Percentiles rank a stretch among this genome's conserved stretches.
phyloP scores from a whole-genome alignment of 2,113 vertebrate species.

The Hemiprocne comata region DNA sequence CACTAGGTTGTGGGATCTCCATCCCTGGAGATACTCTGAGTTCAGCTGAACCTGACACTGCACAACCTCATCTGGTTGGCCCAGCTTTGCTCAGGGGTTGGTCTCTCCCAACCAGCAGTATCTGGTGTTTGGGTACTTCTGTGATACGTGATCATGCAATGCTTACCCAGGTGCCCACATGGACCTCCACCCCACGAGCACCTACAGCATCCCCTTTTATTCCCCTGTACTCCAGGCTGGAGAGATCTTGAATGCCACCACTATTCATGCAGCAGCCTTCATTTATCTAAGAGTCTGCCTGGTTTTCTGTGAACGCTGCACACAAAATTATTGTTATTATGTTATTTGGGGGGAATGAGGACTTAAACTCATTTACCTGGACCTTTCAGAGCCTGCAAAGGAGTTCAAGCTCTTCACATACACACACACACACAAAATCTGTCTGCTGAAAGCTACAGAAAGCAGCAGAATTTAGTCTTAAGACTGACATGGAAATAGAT shows the following conservation, averaged over 20 bases:
- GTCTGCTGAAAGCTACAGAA: slow-evolving; percentile 10
- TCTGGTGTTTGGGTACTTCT: neutral
- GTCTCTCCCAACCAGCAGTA: neutral
- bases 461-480: slow-evolving; percentile 72
- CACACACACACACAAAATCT: neutral
- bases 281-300: neutral
- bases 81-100: neutral
- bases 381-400: slow-evolving; percentile 45
- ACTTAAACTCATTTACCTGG: slow-evolving; percentile 52
- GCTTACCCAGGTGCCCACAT: rapidly evolving
- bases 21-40: neutral
- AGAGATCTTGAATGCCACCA: neutral
- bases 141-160: rapidly evolving
- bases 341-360: slow-evolving; percentile 17
- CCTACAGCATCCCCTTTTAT: neutral
- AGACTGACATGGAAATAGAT: slow-evolving; percentile 78
- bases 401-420: slow-evolving; percentile 22
- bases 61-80: rapidly evolving
- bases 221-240: neutral
- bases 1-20: neutral
- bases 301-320: neutral
- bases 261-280: neutral
- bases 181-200: neutral
- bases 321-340: slow-evolving; percentile 37
- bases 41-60: neutral